Evolutionary conservation across 2,888 invertebrate genomes (phyloP).

Genomic region (Melanophora roralis): DNA sequence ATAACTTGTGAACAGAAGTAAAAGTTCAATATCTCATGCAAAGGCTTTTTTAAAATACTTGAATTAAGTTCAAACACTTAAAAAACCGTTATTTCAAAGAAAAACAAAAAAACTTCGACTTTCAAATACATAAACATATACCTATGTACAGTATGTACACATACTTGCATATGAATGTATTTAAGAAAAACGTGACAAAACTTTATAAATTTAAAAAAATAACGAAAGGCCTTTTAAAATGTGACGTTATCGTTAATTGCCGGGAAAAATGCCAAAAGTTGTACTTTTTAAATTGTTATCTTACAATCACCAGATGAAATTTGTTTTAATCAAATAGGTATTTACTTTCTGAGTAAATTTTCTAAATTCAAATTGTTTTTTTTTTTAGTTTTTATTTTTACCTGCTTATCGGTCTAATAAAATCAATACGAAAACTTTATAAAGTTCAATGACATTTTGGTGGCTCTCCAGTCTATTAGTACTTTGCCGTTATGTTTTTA

Average conservation of each 20-base stretch:
- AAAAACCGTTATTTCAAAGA: conserved; percentile 23
- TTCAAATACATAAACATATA: not conserved
- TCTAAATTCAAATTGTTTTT: conserved; percentile 21
- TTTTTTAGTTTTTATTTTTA: conserved; percentile 10
- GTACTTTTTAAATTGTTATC: conserved; percentile 21
- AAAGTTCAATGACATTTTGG: conserved; percentile 57
- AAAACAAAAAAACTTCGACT: no score
- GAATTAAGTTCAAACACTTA: conserved; percentile 4
- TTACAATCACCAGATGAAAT: conserved; percentile 25
- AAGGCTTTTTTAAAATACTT: not conserved
- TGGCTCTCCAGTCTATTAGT: no score
- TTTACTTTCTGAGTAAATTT: conserved; percentile 18
- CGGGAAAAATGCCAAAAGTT: not conserved
- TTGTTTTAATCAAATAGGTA: conserved; percentile 8
- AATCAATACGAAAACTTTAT: conserved; percentile 2
- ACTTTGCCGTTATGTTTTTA: conserved; percentile 1
- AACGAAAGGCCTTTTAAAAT: not conserved
- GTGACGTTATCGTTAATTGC: conserved; percentile 49
- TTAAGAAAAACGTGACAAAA: conserved; percentile 33
- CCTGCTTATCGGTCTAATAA: conserved; percentile 10
- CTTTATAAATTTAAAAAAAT: conserved; percentile 7
- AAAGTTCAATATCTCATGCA: conserved; percentile 34
- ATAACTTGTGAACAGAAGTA: conserved; percentile 21
- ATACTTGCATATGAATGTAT: conserved; percentile 1
- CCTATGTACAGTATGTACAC: no score